These are phyloP conservation scores for Cancer borealis DNA, from an alignment of 2,888 invertebrate genomes.

Conservation along the genomic window DNA sequence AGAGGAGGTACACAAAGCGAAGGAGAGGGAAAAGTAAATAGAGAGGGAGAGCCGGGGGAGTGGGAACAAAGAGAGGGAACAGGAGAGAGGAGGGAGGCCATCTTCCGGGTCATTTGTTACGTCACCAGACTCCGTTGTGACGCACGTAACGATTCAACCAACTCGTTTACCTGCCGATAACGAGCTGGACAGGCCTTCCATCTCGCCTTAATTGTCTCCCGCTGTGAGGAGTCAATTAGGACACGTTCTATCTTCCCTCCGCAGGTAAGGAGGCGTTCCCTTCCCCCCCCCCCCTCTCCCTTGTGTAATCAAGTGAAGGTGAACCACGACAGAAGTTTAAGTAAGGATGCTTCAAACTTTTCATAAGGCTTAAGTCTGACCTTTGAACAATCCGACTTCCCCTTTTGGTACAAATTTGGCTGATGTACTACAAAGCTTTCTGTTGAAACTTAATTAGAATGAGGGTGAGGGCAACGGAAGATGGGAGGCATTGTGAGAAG, in stretches of 20 bases:
- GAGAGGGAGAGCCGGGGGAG: background rate
- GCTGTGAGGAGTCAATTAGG: constrained; percentile 64
- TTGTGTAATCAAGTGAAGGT: background rate
- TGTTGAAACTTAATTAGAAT: background rate
- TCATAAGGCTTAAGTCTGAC: background rate
- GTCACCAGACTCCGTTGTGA: background rate
- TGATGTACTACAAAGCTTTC: background rate
- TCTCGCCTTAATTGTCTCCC: constrained; percentile 62
- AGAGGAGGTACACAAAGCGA: background rate
- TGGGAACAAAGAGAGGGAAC: background rate
- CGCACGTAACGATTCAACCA: constrained; percentile 41
- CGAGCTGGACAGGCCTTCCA: constrained; percentile 29
- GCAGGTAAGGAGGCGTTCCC: background rate
- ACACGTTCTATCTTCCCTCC: background rate
- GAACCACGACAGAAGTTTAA: background rate
- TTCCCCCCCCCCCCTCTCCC: background rate
- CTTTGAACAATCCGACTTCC: background rate
- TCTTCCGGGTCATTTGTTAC: background rate
- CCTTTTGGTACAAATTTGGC: background rate
- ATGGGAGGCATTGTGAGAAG: background rate
- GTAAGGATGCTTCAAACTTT: background rate
- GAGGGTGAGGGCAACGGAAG: background rate
- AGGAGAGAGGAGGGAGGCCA: background rate
- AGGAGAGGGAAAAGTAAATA: background rate
- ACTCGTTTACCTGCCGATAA: constrained; percentile 58